Evolutionary conservation across 2,888 invertebrate species (phyloP).

Genomic region (Megaustenia siamemsis): DNA sequence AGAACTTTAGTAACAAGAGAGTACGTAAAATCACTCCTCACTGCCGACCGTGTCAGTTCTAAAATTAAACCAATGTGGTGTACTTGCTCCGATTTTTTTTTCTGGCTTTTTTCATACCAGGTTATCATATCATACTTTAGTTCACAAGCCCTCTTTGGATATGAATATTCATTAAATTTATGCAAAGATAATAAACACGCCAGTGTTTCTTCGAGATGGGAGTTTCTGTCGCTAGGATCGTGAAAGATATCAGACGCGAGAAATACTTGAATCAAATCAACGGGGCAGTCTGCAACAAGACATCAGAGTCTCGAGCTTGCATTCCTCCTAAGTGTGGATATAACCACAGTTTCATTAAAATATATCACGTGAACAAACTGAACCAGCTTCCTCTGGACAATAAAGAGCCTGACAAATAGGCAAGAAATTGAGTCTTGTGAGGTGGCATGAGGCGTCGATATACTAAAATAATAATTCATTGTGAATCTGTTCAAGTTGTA

Average conservation of each 20-base stretch:
- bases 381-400: neutral
- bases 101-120: neutral
- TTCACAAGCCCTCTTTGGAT: neutral
- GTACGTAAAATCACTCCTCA: no score
- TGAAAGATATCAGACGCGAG: neutral
- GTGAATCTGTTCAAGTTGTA: neutral
- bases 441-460: no score
- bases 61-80: no score
- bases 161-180: constrained; percentile 44
- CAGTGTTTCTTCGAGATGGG: neutral
- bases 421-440: neutral
- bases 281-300: neutral
- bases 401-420: neutral
- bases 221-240: neutral
- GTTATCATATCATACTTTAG: constrained; percentile 26
- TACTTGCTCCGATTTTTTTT: neutral
- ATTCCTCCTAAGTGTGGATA: neutral
- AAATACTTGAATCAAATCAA: neutral
- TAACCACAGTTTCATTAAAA: neutral
- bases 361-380: neutral
- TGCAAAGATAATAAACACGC: constrained; percentile 22
- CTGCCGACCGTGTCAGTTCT: no score
- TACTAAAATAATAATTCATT: neutral
- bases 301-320: neutral
- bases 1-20: no score